Evolutionary conservation across 2,113 vertebrate genomes (phyloP), one percentile per base, ranked within the genome.

Genomic region (Gopherus flavomarginatus): DNA sequence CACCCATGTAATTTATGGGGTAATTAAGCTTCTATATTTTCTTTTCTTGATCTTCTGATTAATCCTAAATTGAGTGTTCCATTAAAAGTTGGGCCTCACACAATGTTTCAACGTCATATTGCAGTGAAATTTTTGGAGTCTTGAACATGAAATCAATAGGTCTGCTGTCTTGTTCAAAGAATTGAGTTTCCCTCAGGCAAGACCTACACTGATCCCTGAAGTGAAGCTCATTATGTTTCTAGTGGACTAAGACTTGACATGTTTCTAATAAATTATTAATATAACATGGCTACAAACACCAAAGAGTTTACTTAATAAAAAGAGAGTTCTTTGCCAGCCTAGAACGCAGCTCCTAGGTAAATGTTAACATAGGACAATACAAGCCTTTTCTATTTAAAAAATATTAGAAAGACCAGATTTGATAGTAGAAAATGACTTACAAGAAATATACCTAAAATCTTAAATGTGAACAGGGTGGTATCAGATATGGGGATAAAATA

Each of bases 161-260:
- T 93, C 65, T 94, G 89, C 90, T 91, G 35, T 96, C 95, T 94
- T 94, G 42, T 85, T 92, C 86, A 91, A 92, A 94, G 57, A 95
- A 92, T 54, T 6, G 38, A 24, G 49, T 90, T 97, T 93, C 47
- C 83, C 65, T 85, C 89, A 92, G 93, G 92, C 8, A 1, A 90
- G 81, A 44, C n/a, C 47, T 19, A n/a, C 44, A 84, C 29, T 94
- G 94, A 87, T 50, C 19, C 54, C 35, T 44, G 42, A 16, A 87
- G 56, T 93, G 80, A 95, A 97, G 88, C 59, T 93, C 77, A 91
- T 96, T 95, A 89, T 35, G 29, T 90, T 96, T 90, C n/a, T 88
- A 92, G 47, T 90, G 85, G 85, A 89, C 81, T 88, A 93, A 94
- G 92, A 92, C 88, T 96, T 94, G 69, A 85, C 78, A 94, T 77